Conservation (phyloP, 2,888 invertebrate species). For the Ligdia adustata region DNA sequence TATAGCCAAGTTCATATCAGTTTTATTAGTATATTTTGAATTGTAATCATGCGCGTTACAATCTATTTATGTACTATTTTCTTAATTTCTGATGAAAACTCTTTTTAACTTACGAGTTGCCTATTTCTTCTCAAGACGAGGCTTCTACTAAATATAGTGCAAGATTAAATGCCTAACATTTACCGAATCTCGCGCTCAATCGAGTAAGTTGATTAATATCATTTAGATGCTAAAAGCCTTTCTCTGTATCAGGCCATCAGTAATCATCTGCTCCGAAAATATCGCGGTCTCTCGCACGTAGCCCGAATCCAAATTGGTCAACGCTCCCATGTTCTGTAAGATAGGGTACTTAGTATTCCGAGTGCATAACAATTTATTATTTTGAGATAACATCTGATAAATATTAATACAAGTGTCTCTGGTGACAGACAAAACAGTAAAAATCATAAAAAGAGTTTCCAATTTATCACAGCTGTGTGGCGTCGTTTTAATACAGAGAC, state of each 20-base stretch:
- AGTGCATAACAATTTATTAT: neutral
- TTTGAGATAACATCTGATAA: neutral
- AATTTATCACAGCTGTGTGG: slow-evolving; percentile 1
- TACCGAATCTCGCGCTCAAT: neutral
- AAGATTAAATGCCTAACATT: no score
- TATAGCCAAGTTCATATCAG: no score
- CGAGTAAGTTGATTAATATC: slow-evolving; percentile 15
- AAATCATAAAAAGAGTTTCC: neutral
- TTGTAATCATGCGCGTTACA: no score
- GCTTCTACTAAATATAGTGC: no score
- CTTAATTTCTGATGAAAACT: no score
- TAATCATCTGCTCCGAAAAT: slow-evolving; percentile 6
- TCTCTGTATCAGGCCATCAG: slow-evolving; percentile 20
- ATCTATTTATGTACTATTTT: no score
- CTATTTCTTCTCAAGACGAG: no score
- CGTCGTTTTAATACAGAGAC: neutral
- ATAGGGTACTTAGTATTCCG: neutral
- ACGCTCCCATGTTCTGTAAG: neutral
- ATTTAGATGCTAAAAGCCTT: slow-evolving; percentile 30
- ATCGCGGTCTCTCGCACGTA: neutral
- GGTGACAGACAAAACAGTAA: neutral
- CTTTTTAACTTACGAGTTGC: no score
- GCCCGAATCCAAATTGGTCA: neutral
- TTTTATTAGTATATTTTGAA: no score
- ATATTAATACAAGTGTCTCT: neutral